Conservation (phyloP, 2,797 vertebrate genomes). For the Euthynnus affinis region DNA sequence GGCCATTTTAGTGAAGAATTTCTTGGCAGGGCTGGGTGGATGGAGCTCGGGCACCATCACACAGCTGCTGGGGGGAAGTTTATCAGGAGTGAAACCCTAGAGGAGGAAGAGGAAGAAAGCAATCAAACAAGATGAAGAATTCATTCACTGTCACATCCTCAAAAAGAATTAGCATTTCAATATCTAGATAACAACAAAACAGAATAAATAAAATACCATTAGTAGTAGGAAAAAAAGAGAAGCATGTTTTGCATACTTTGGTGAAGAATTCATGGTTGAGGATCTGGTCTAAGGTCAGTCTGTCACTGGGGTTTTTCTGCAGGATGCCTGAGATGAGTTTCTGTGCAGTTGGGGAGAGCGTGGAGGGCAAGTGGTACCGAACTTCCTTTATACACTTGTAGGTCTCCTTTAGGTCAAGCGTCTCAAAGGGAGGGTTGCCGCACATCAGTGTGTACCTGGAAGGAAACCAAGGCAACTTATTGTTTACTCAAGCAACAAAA, state of each 20-base stretch:
- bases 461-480: neutral
- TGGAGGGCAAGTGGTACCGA: slow-evolving; percentile 91
- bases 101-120: neutral
- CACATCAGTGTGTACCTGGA: slow-evolving; percentile 96
- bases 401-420: slow-evolving; percentile 96
- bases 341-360: slow-evolving; percentile 92
- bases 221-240: neutral
- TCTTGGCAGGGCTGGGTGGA: slow-evolving; percentile 94
- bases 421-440: slow-evolving; percentile 97
- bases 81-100: slow-evolving; percentile 95
- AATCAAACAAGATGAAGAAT: slow-evolving; percentile 19
- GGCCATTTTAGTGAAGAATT: slow-evolving; percentile 96
- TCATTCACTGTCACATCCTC: neutral
- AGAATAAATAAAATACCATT: neutral
- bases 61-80: slow-evolving; percentile 95
- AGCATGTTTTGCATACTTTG: slow-evolving; percentile 85
- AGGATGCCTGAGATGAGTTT: slow-evolving; percentile 93
- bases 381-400: slow-evolving; percentile 98
- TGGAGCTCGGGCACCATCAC: slow-evolving; percentile 94
- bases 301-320: slow-evolving; percentile 91
- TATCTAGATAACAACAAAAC: too few species aligned
- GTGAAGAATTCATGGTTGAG: slow-evolving; percentile 96
- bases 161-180: neutral
- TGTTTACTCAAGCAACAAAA: neutral
- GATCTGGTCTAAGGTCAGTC: slow-evolving; percentile 94